Base-by-base conservation (phyloP, 2,113 vertebrate species). In the Ardeotis arabs region DNA sequence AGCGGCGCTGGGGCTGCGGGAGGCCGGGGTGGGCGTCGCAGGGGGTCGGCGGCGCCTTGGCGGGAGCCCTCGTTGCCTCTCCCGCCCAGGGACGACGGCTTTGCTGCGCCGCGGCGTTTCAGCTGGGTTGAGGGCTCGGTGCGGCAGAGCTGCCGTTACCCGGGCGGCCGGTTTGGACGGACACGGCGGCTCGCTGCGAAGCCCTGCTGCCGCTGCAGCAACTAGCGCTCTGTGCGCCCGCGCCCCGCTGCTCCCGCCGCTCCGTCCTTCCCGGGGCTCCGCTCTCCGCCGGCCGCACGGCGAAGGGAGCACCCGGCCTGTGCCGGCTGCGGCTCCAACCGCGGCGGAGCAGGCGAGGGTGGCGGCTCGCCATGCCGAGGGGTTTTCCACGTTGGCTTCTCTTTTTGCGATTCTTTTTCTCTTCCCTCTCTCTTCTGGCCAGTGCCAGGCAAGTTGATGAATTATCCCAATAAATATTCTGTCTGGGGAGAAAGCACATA, bases 381-480 rank as follows among this genome's bases (percentile, higher is more conserved):
- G 45, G 2, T 1, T 52, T 37, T 75, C 63, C 68, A 44, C 14
- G 2, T 14, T 9, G 16, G 67, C 56, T 60, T 27, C 69, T 56
- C 52, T 81, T 67, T 14, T 31, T 77, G 91, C 31, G 37, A 19
- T 90, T 86, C 44, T 87, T 53, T 60, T 69, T 49, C 87, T 85
- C 58, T 72, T 76, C 59, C 87, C 29, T 74, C 86, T 78, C 75
- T 66, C 58, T 72, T n/a, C 84, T 95, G 96, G 94, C 85, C 95
- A 90, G 96, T 90, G 92, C 97, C 96, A 89, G 85, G 96, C 2
- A 6, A 84, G 94, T 96, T 98, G 98, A 98, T 98, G 97, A 98
- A 98, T 98, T 98, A 98, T 97, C 97, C 98, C 98, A 97, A 97
- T 97, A 98, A 97, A 97, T 96, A 97, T 96, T 97, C 97, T 89